Base-by-base conservation (phyloP, 1,140 invertebrate genomes). In the Antheraea mylitta region DNA sequence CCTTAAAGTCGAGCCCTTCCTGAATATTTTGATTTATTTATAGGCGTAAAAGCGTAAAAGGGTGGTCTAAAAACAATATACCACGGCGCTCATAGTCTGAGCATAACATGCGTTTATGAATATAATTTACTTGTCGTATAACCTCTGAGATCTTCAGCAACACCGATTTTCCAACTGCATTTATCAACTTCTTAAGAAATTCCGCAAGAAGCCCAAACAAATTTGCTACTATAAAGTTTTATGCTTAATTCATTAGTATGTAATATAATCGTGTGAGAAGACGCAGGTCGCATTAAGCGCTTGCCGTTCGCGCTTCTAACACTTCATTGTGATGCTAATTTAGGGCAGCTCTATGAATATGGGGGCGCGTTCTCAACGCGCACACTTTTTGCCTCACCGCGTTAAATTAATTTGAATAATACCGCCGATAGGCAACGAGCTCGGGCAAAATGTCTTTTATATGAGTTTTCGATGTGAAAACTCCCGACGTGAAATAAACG, bases 11-110 rank as follows among this genome's bases (percentile, higher is more conserved):
- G 82, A 83, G 85, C 90, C 87, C 86, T 90, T 87, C 84, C 85
- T 87, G 89, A 90, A 92, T 90, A 90, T 92, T 92, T 90, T 92
- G 89, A 92, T 92, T 92, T 92, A 92, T 92, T 92, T 92, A 92
- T 87, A 84, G 88, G 83, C 81, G 85, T 81, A 77, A 87, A 88
- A 79, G 81, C 81, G 82, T 81, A 87, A 90, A 92, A 86, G 85
- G 89, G 87, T 86, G 80, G 78, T 79, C 77, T 77, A 80, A 85
- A 89, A 88, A 89, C 88, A 90, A 91, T 90, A 89, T 86, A 87
- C 82, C 76, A 76, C 78, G 72, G 76, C 80, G 71, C 82, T 81
- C 81, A 78, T 30, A 73, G 71, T 77, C 79, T 81, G 77, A 75
- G 73, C 74, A 75, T 77, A 77, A 78, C 76, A 74, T 72, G 67